Percentiles rank a stretch among this genome's conserved stretches.
These are phyloP conservation scores for Belonocnema kinseyi DNA, from an alignment of 1,140 invertebrate genomes.

Conservation along the genomic window DNA sequence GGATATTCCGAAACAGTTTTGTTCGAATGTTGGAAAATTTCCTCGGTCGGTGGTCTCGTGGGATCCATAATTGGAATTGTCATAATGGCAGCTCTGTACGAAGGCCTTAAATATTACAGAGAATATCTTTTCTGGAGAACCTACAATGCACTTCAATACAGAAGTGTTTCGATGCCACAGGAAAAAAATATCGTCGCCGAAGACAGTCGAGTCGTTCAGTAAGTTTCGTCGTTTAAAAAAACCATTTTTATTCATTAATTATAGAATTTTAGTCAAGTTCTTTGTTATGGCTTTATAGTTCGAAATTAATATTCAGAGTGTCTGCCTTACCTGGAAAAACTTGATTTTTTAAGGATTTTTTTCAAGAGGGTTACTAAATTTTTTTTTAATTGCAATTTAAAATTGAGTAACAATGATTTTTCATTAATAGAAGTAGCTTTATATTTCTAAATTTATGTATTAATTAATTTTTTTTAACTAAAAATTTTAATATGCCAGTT, in stretches of 20 bases:
- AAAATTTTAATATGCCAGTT: too few species aligned
- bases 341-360: too few species aligned
- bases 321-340: too few species aligned
- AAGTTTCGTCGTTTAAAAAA: conserved; percentile 73
- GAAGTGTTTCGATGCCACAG: conserved; percentile 83
- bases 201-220: conserved; percentile 84
- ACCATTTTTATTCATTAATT: conserved; percentile 35
- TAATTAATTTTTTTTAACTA: too few species aligned
- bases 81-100: conserved; percentile 90
- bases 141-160: conserved; percentile 82
- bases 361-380: too few species aligned
- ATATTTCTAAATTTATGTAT: too few species aligned
- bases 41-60: conserved; percentile 83
- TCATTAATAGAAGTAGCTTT: too few species aligned
- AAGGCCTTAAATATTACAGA: conserved; percentile 93
- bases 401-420: too few species aligned
- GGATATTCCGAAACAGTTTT: conserved; percentile 85
- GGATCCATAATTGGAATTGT: conserved; percentile 91
- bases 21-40: conserved; percentile 87
- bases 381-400: too few species aligned
- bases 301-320: too few species aligned
- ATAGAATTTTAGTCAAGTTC: neutral
- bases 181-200: conserved; percentile 81
- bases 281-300: too few species aligned
- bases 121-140: conserved; percentile 90